Percentiles rank a stretch among this genome's conserved stretches.
Conservation (phyloP, 2,113 vertebrate species). For the Tonatia bakeri region DNA sequence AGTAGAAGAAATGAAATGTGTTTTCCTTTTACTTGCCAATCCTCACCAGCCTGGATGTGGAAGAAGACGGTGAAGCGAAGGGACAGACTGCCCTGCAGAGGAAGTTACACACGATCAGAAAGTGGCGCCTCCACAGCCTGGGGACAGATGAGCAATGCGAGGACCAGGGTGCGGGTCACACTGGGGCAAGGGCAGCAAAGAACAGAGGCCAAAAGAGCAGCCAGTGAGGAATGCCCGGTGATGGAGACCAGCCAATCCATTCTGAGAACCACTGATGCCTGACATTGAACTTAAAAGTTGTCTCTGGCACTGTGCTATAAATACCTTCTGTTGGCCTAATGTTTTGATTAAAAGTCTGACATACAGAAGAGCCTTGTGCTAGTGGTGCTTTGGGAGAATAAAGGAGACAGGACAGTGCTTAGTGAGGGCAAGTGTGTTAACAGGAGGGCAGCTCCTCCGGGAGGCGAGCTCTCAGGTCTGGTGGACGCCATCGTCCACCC, state of each 20-base stretch:
- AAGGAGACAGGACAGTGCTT: background rate
- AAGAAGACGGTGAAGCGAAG: background rate
- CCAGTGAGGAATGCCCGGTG: background rate
- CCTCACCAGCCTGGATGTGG: background rate
- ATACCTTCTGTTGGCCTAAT: background rate
- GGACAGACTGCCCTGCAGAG: background rate
- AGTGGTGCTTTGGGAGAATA: constrained; percentile 10
- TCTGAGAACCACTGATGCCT: background rate
- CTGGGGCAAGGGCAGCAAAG: background rate
- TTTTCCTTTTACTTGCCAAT: background rate
- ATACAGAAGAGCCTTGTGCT: background rate
- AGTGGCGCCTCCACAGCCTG: background rate
- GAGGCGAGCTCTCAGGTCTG: background rate
- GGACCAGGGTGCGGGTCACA: background rate
- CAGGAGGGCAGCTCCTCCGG: background rate
- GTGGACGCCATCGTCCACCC: background rate
- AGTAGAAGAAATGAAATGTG: background rate
- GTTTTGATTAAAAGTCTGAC: background rate
- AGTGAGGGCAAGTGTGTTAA: background rate
- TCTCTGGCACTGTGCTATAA: background rate
- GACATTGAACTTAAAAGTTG: background rate
- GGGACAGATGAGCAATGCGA: background rate
- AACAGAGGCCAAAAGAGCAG: background rate
- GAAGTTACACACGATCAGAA: background rate
- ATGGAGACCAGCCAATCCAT: background rate